Base-by-base conservation (phyloP, 2,888 invertebrate genomes). In the Lathronympha strigana region DNA sequence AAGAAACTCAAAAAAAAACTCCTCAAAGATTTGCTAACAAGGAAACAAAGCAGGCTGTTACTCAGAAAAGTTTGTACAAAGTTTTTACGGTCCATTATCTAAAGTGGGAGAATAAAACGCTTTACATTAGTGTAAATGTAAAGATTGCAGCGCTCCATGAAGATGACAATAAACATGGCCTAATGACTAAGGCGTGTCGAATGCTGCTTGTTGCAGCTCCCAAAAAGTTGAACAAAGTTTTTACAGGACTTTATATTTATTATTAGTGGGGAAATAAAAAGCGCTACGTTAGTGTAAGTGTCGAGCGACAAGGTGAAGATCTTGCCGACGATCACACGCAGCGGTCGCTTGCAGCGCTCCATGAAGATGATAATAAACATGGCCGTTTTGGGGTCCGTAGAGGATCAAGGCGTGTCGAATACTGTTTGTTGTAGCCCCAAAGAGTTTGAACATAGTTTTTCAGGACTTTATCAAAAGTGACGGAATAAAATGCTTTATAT, bases 281-380 rank as follows among this genome's bases (percentile, higher is more conserved):
- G n/a, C n/a, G 2, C 9, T 81, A 93, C 93, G 66, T 86, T 80
- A 28, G 92, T 93, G 66, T 93, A 91, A 21, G 93, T 92, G 60
- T 87, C 83, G 28, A 93, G 81, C 2, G 93, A 93, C 17, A 93
- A 80, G 0, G 83, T 92, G 67, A 91, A 91, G 71, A 93, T 87
- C 76, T 93, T 93, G 6, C 93, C 93, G 28, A 93, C 93, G 0
- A 90, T 90, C 3, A 93, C 84, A 38, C 80, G 79, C 54, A 93
- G 77, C 0, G 93, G 93, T 17, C 84, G 87, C 69, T 93, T 92
- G 71, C 92, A 91, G 70, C 93, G 82, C 67, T 90, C 90, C 71
- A 92, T 78, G 63, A 93, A 91, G 21, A 93, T 78, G 21, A 93
- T 79, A 17, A 93, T 73, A 47, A 82, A 80, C 73, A 82, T 86